phyloP scores from a whole-genome alignment of 2,797 vertebrate species.

The Pagetopsis macropterus region DNA sequence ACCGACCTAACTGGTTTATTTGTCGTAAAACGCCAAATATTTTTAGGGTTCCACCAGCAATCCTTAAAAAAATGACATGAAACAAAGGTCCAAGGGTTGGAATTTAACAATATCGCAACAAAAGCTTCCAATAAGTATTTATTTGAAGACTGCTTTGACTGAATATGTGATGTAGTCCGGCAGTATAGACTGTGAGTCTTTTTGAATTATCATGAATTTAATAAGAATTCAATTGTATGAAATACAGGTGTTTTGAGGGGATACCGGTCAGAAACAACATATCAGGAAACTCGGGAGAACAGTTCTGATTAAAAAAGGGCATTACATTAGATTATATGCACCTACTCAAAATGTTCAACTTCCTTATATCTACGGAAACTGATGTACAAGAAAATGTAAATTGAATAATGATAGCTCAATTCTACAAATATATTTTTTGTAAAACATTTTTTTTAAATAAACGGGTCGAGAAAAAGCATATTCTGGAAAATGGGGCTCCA shows the following conservation, averaged over 20 bases:
- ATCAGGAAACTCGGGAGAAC: not conserved
- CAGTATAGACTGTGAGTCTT: not conserved
- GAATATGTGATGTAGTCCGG: not conserved
- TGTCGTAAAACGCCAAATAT: fast-evolving
- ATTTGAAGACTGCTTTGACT: not conserved
- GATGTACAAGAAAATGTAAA: not conserved
- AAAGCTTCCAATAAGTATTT: not conserved
- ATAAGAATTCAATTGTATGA: not conserved
- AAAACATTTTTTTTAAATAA: too few relatives aligned
- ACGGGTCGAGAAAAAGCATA: too few relatives aligned
- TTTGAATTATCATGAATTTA: not conserved
- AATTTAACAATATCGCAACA: too few relatives aligned
- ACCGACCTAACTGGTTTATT: not conserved
- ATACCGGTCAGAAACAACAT: not conserved
- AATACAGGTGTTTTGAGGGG: not conserved
- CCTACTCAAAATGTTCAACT: not conserved
- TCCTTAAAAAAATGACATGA: not conserved
- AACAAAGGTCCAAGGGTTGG: too few relatives aligned
- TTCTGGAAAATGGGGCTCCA: not conserved
- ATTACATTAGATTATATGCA: not conserved
- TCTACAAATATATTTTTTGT: not conserved
- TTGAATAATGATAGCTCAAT: not conserved
- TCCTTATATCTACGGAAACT: not conserved
- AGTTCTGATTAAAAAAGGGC: not conserved
- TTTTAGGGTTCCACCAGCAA: not conserved